Evolutionary conservation across 2,113 vertebrate species (phyloP).

Genomic region (Macheiramphus alcinus): DNA sequence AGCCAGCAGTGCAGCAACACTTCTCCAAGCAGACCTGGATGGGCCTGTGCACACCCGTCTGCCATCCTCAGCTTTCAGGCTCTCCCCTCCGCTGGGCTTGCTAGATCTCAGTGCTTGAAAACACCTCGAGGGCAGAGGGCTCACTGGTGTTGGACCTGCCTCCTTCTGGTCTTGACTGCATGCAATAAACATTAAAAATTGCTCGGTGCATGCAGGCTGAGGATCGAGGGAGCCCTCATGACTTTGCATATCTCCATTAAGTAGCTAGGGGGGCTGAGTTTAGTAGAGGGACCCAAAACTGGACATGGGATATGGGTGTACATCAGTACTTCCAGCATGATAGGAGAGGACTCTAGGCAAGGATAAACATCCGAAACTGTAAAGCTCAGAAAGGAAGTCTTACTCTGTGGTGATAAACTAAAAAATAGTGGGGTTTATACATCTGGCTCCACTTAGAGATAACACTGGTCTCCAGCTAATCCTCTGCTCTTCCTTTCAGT

Average conservation of each 20-base stretch:
- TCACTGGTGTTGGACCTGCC: not conserved
- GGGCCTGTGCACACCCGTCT: not conserved
- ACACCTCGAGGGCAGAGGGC: not conserved
- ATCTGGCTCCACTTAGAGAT: not conserved
- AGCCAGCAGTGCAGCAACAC: not conserved
- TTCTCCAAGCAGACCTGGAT: not conserved
- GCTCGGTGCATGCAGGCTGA: not conserved
- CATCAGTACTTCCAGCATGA: not conserved
- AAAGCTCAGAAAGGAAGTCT: not conserved
- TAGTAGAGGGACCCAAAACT: not conserved
- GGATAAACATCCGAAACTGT: not conserved
- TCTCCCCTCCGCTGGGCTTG: not conserved
- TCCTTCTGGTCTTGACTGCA: not conserved
- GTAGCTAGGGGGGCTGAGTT: not conserved
- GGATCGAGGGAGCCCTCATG: not conserved
- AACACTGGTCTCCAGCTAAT: not conserved
- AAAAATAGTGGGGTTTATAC: not conserved
- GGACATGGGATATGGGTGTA: not conserved
- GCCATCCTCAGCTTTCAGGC: not conserved
- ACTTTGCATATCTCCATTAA: not conserved
- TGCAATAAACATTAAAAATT: not conserved
- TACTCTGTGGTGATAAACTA: not conserved
- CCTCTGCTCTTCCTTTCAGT: not conserved
- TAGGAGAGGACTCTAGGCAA: not conserved
- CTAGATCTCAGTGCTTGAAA: not conserved